Percentiles rank a stretch among this genome's conserved stretches.
These are phyloP conservation scores for Isurus oxyrinchus DNA, from an alignment of 2,113 vertebrate species.

Conservation along the genomic window DNA sequence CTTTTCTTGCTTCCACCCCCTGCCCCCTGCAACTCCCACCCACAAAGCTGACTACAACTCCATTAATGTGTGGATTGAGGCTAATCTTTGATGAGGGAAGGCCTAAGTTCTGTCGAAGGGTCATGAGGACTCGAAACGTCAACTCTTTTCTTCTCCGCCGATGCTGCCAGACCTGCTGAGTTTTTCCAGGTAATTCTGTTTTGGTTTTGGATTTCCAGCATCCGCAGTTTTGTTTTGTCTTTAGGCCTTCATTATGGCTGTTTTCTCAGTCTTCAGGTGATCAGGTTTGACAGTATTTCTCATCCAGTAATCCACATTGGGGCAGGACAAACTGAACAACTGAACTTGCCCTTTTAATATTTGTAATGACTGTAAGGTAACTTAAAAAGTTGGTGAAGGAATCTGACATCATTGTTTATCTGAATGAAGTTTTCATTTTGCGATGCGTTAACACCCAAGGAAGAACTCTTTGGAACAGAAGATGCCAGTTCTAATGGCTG, in stretches of 20 bases:
- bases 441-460: background rate
- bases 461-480: background rate
- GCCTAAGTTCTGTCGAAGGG: too few relatives aligned
- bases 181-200: too few relatives aligned
- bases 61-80: background rate
- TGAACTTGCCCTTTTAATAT: background rate
- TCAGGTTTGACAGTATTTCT: background rate
- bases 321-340: background rate
- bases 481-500: background rate
- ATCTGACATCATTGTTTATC: background rate
- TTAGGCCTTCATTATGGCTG: background rate
- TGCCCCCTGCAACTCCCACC: too few relatives aligned
- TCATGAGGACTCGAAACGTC: too few relatives aligned
- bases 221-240: too few relatives aligned
- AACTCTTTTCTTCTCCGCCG: too few relatives aligned
- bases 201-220: too few relatives aligned
- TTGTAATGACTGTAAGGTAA: background rate
- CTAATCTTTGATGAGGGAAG: background rate
- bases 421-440: background rate
- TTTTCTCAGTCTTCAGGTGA: background rate
- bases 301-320: background rate
- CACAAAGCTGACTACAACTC: background rate
- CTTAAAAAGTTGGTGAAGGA: background rate
- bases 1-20: too few relatives aligned
- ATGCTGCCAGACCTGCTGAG: too few relatives aligned